A percentile compares a stretch with the other conserved stretches of the same genome.
phyloP scores from a whole-genome alignment of 2,888 invertebrate species.

The Dioctria linearis region DNA sequence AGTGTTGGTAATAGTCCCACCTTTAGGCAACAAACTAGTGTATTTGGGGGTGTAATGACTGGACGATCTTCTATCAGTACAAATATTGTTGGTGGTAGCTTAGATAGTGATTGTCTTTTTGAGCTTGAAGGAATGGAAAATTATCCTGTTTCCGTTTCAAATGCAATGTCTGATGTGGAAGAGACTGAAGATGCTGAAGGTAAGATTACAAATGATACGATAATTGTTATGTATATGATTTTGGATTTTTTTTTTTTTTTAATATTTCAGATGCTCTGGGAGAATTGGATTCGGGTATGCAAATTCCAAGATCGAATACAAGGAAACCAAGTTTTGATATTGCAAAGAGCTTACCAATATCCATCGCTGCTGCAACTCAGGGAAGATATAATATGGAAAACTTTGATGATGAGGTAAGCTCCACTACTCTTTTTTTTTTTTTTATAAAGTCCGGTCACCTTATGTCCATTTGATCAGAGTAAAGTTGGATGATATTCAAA shows the following conservation, averaged over 20 bases:
- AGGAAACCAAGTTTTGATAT: slow-evolving; percentile 66
- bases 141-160: slow-evolving; percentile 52
- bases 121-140: slow-evolving; percentile 78
- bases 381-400: slow-evolving; percentile 59
- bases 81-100: slow-evolving; percentile 58
- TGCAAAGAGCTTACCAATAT: slow-evolving; percentile 86
- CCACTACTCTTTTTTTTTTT: too few species aligned
- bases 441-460: too few species aligned
- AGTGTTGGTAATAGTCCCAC: slow-evolving; percentile 71
- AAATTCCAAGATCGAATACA: slow-evolving; percentile 62
- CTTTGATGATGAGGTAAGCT: slow-evolving; percentile 66
- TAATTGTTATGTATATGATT: slow-evolving; percentile 22
- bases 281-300: slow-evolving; percentile 66
- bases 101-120: slow-evolving; percentile 83
- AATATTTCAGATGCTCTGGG: slow-evolving; percentile 66
- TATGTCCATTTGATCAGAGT: background rate
- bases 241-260: slow-evolving; percentile 13
- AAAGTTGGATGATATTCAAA: background rate
- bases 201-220: slow-evolving; percentile 67
- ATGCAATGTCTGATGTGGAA: slow-evolving; percentile 75
- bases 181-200: slow-evolving; percentile 85
- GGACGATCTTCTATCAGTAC: slow-evolving; percentile 38
- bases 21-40: slow-evolving; percentile 65
- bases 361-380: slow-evolving; percentile 74
- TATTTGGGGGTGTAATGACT: slow-evolving; percentile 42